phyloP scores from a whole-genome alignment of 1,140 invertebrate species.

The Leptestheria dahalacensis region DNA sequence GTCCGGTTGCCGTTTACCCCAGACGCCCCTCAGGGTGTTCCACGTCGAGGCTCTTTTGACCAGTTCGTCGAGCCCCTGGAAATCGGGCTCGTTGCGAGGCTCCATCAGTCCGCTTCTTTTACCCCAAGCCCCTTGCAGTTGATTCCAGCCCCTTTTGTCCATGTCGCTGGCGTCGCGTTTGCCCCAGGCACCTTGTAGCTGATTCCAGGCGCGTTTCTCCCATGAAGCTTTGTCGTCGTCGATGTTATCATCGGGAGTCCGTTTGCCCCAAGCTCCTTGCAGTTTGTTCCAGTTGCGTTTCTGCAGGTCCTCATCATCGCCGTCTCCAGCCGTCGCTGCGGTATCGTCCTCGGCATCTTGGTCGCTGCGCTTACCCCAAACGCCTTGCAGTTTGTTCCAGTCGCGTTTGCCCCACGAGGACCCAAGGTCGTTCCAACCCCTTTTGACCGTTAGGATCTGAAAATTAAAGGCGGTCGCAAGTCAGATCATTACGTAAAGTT shows the following conservation, averaged over 20 bases:
- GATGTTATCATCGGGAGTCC: neutral
- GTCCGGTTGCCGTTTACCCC: constrained; percentile 4
- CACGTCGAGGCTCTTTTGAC: neutral
- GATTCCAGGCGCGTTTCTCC: constrained; percentile 11
- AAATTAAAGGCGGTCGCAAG: neutral
- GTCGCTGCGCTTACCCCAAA: constrained; percentile 19
- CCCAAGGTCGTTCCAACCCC: constrained; percentile 22
- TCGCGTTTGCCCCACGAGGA: constrained; percentile 17
- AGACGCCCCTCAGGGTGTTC: neutral
- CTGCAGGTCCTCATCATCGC: neutral
- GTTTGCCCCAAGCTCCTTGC: constrained; percentile 14
- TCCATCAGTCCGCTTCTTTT: constrained; percentile 3
- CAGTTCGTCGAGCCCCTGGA: neutral
- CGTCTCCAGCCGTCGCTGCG: neutral
- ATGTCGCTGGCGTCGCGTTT: constrained; percentile 2
- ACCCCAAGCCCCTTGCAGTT: constrained; percentile 7
- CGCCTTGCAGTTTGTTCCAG: constrained; percentile 16
- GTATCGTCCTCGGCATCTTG: constrained; percentile 5
- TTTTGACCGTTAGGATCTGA: constrained; percentile 16
- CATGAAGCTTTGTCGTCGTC: neutral
- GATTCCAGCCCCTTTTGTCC: constrained; percentile 7
- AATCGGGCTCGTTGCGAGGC: neutral
- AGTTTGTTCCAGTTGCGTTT: constrained; percentile 20
- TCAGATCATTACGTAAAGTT: neutral
- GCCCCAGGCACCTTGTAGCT: constrained; percentile 12